Evolutionary conservation across 2,113 vertebrate species (phyloP).

Genomic region (Tringa solitaria): DNA sequence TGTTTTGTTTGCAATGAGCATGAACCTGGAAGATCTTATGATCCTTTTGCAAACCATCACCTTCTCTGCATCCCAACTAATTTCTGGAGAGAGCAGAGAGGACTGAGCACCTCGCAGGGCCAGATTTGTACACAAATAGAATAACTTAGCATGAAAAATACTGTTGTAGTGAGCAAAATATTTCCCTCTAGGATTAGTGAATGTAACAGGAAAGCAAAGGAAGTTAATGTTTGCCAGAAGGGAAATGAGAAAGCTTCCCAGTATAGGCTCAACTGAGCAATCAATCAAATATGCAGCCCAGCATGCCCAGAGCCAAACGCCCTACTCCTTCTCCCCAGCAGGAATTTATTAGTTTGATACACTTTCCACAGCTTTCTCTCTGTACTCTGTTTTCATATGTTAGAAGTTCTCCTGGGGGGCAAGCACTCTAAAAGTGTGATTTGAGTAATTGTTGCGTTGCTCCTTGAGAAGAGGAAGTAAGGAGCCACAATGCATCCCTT

Average conservation of each 20-base stretch:
- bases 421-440: background rate
- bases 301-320: background rate
- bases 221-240: background rate
- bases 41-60: background rate
- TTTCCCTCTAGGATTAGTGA: background rate
- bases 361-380: background rate
- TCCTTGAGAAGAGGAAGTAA: background rate
- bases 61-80: background rate
- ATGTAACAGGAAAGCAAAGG: background rate
- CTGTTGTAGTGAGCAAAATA: background rate
- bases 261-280: background rate
- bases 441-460: background rate
- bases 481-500: background rate
- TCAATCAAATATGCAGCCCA: background rate
- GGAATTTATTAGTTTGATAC: conserved; percentile 9
- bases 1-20: background rate
- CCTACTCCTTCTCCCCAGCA: background rate
- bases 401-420: background rate
- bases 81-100: background rate
- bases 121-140: background rate
- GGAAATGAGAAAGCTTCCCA: background rate
- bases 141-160: conserved; percentile 22
- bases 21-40: background rate
- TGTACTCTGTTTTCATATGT: background rate
- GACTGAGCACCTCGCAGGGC: background rate